phyloP scores from a whole-genome alignment of 2,888 invertebrate genomes.

The Epicampocera succincta region DNA sequence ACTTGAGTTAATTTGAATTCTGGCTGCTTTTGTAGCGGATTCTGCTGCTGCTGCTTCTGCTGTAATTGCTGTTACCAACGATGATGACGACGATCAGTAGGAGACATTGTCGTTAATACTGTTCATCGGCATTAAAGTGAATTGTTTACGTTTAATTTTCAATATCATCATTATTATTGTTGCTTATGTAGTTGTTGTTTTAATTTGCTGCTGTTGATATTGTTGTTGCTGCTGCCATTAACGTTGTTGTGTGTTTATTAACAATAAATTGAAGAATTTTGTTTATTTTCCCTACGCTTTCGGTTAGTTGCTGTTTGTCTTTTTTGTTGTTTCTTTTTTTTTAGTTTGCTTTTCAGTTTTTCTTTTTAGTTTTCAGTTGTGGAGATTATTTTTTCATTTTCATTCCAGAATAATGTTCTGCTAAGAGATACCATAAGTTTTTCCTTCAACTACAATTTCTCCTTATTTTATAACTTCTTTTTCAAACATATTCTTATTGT shows the following conservation, averaged over 20 bases:
- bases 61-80: not conserved
- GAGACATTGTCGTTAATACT: slow-evolving; percentile 64
- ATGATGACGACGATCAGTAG: slow-evolving; percentile 59
- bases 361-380: slow-evolving; percentile 27
- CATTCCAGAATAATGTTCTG: slow-evolving; percentile 54
- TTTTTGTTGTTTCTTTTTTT: slow-evolving; percentile 5
- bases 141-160: slow-evolving; percentile 68
- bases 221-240: slow-evolving; percentile 2
- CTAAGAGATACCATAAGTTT: slow-evolving; percentile 50
- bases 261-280: slow-evolving; percentile 57
- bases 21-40: not conserved
- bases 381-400: slow-evolving; percentile 6
- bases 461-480: slow-evolving; percentile 23
- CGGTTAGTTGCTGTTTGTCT: slow-evolving; percentile 11
- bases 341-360: slow-evolving; percentile 14
- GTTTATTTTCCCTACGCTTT: slow-evolving; percentile 53
- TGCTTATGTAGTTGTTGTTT: slow-evolving; percentile 17
- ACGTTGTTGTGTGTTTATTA: slow-evolving; percentile 54
- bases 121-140: slow-evolving; percentile 7
- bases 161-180: slow-evolving; percentile 60
- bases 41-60: slow-evolving; percentile 29
- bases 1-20: slow-evolving; percentile 9
- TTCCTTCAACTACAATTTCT: slow-evolving; percentile 36
- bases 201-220: not conserved
- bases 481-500: slow-evolving; percentile 35